Evolutionary conservation across 2,113 vertebrate species (phyloP).

Genomic region (Gasterosteus nipponicus): DNA sequence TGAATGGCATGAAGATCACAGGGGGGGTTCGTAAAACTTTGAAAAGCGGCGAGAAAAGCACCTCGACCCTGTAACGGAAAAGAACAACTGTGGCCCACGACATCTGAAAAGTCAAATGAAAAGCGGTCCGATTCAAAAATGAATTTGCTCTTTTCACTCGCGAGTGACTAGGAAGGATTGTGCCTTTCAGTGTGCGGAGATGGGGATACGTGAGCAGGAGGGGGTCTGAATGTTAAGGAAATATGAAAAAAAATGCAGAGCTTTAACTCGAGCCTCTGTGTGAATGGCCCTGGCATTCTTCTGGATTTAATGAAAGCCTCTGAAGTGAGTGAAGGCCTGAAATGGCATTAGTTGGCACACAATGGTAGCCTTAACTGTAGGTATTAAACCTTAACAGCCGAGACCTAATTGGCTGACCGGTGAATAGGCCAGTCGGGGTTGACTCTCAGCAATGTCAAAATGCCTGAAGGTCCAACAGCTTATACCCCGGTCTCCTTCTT

Average conservation of each 20-base stretch:
- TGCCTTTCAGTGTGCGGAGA: slow-evolving; percentile 56
- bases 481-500: slow-evolving; percentile 58
- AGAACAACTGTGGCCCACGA: slow-evolving; percentile 1
- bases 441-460: slow-evolving; percentile 68
- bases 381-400: slow-evolving; percentile 80
- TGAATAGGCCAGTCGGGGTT: slow-evolving; percentile 69
- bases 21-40: slow-evolving; percentile 36
- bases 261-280: slow-evolving; percentile 64
- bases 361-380: slow-evolving; percentile 79
- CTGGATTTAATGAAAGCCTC: slow-evolving; percentile 80
- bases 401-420: slow-evolving; percentile 77
- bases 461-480: slow-evolving; percentile 56
- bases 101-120: slow-evolving; percentile 42
- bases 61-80: slow-evolving; percentile 52
- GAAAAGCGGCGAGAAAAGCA: slow-evolving; percentile 37
- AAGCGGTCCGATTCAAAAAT: slow-evolving; percentile 27
- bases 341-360: slow-evolving; percentile 77
- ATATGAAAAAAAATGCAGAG: slow-evolving; percentile 57
- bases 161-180: slow-evolving; percentile 66
- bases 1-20: slow-evolving; percentile 44
- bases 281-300: slow-evolving; percentile 78
- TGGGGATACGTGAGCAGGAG: slow-evolving; percentile 12
- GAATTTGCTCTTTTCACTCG: slow-evolving; percentile 57
- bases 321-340: slow-evolving; percentile 75
- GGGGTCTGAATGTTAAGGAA: slow-evolving; percentile 51